phyloP scores from a whole-genome alignment of 2,888 invertebrate genomes.

The Hermaeophaga mercurialis region DNA sequence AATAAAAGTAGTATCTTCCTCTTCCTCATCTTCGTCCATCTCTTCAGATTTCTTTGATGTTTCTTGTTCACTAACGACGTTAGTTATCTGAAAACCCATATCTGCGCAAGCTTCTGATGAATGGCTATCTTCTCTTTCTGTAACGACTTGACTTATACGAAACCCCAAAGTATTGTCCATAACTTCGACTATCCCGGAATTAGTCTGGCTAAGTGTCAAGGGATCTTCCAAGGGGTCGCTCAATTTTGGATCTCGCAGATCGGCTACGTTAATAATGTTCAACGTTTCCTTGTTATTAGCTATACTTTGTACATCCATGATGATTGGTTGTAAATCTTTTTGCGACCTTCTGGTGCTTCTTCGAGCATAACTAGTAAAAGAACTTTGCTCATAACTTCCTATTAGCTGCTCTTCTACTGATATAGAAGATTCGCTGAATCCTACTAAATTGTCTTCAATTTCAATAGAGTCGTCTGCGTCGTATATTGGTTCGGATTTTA shows the following conservation, averaged over 20 bases:
- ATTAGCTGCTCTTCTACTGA: constrained; percentile 40
- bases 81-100: constrained; percentile 32
- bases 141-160: constrained; percentile 28
- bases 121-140: constrained; percentile 23
- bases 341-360: constrained; percentile 30
- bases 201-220: constrained; percentile 26
- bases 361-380: constrained; percentile 34
- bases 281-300: constrained; percentile 21
- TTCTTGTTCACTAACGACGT: constrained; percentile 28
- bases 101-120: constrained; percentile 24
- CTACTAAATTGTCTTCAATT: constrained; percentile 41
- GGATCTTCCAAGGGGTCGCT: constrained; percentile 30
- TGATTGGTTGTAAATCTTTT: constrained; percentile 31
- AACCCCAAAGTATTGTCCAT: constrained; percentile 26
- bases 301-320: constrained; percentile 38
- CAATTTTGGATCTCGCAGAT: constrained; percentile 12
- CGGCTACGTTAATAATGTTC: constrained; percentile 20
- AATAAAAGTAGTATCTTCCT: constrained; percentile 5
- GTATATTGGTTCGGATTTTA: constrained; percentile 54
- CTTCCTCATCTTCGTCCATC: constrained; percentile 5
- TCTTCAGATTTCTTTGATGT: constrained; percentile 1
- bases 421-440: constrained; percentile 36
- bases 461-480: constrained; percentile 47
- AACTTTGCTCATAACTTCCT: constrained; percentile 38
- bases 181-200: constrained; percentile 30